Evolutionary conservation across 1,140 invertebrate species (phyloP), one percentile per base, ranked within the genome.

Genomic region (Eciton burchellii): DNA sequence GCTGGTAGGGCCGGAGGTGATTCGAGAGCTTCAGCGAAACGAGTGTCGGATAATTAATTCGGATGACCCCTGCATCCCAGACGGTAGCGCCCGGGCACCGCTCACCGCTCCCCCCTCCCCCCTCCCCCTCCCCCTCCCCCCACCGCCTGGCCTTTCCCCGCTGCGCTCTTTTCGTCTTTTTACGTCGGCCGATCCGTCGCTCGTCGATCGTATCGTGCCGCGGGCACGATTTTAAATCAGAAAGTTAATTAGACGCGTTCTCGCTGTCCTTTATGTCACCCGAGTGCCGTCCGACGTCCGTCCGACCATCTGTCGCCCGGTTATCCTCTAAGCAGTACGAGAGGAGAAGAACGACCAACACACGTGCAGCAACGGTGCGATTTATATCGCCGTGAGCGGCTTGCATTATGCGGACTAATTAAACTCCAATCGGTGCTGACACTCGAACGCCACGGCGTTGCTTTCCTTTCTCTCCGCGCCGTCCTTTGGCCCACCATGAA

Each of bases 241-340:
- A 91, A 91, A 91, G 90, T 91, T 91, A 91, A 91, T 91, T 91
- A 91, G 90, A 91, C 89, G 86, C 87, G 89, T 90, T n/a, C 89
- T 90, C 85, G 86, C 86, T 90, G 90, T 91, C 84, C 83, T 85
- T 89, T 88, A 86, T 88, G 90, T 91, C 89, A 89, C 63, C 81
- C 54, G 41, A 11, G 14, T 41, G 21, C 35, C 81, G 81, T 87
- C 45, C 62, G 35, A 63, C 29, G 71, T 81, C 19, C 81, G 81
- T 87, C 45, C 70, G 35, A 70, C 26, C 29, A 63, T 81, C 26
- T 24, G 26, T 81, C 59, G 49, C 56, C 11, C 29, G 8, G 19
- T 29, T 72, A 73, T 56, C 49, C 60, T 72, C 82, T 87, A 73
- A 24, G 12, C 35, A n/a, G 57, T 43, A 41, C 60, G 63, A 65